phyloP scores from a whole-genome alignment of 30 jellyfish, hydroid and myxozoan species.

The Chironex yamaguchii region DNA sequence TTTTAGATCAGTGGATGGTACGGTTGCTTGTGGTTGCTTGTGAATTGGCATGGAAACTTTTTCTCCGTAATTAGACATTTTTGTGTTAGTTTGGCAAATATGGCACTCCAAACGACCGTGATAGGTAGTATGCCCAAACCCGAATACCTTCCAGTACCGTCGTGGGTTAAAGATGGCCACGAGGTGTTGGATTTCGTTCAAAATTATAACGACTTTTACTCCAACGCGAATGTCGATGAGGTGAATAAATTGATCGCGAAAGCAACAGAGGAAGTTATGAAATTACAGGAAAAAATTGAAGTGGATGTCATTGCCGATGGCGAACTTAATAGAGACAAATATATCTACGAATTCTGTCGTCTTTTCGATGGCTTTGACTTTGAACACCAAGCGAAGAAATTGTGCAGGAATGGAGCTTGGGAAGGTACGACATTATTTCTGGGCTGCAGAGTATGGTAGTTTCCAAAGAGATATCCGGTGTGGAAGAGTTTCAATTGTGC shows the following conservation, averaged over 20 bases:
- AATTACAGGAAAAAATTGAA: constrained; percentile 25
- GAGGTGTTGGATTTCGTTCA: constrained; percentile 5
- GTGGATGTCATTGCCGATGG: constrained; percentile 55
- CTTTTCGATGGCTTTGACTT: constrained; percentile 56
- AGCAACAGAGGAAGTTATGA: constrained; percentile 43
- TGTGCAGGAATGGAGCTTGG: constrained; percentile 2
- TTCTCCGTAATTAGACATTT: no score
- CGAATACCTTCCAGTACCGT: constrained; percentile 22
- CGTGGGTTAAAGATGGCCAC: constrained; percentile 51
- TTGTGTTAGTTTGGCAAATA: not conserved
- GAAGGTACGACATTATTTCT: no score
- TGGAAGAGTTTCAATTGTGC: no score
- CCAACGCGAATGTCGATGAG: not conserved
- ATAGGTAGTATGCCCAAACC: constrained; percentile 73
- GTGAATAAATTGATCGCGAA: not conserved
- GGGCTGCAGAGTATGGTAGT: no score
- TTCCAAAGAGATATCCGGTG: no score
- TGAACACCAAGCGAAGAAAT: not conserved
- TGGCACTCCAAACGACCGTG: constrained; percentile 50
- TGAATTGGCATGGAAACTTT: no score
- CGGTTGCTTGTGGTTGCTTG: no score
- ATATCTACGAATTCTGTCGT: constrained; percentile 51
- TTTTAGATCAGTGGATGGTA: no score
- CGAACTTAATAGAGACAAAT: constrained; percentile 56
- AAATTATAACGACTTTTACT: constrained; percentile 9